Conservation (phyloP, 2,888 invertebrate species). For the Neoscelio sp. region DNA sequence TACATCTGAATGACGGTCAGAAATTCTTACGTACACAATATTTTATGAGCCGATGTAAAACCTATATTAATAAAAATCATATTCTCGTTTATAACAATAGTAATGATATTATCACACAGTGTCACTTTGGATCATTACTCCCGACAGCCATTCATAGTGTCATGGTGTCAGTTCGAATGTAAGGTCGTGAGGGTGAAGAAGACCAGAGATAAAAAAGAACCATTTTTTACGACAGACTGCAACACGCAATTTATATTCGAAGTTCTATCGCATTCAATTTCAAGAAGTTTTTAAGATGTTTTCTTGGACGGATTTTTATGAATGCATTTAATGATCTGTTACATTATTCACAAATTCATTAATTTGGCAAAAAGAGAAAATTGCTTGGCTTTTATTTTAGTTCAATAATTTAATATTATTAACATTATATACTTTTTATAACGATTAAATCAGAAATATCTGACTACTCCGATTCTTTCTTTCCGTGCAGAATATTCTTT, state of each 20-base stretch:
- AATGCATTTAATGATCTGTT: conserved; percentile 25
- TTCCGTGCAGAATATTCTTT: conserved; percentile 76
- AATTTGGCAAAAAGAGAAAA: too few relatives aligned
- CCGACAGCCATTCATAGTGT: conserved; percentile 35
- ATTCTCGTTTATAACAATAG: conserved; percentile 75
- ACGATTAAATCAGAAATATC: conserved; percentile 5
- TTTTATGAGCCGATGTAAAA: conserved; percentile 61
- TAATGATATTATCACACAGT: conserved; percentile 50
- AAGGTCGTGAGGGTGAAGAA: conserved; percentile 29
- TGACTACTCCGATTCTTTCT: background rate
- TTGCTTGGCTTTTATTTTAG: too few relatives aligned
- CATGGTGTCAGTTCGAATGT: conserved; percentile 25
- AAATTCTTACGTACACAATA: conserved; percentile 64
- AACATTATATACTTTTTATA: too few relatives aligned
- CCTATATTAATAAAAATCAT: conserved; percentile 79
- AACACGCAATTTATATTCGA: conserved; percentile 22
- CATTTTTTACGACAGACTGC: conserved; percentile 32
- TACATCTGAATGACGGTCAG: conserved; percentile 56
- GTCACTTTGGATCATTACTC: conserved; percentile 40
- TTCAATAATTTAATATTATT: too few relatives aligned
- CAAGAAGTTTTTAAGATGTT: conserved; percentile 17
- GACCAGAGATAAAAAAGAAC: conserved; percentile 18
- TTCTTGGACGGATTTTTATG: conserved; percentile 15
- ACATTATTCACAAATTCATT: conserved; percentile 3
- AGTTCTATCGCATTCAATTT: conserved; percentile 4